These are phyloP conservation scores for Cebus imitator DNA, from an alignment of 2,113 vertebrate species.

Conservation along the genomic window DNA sequence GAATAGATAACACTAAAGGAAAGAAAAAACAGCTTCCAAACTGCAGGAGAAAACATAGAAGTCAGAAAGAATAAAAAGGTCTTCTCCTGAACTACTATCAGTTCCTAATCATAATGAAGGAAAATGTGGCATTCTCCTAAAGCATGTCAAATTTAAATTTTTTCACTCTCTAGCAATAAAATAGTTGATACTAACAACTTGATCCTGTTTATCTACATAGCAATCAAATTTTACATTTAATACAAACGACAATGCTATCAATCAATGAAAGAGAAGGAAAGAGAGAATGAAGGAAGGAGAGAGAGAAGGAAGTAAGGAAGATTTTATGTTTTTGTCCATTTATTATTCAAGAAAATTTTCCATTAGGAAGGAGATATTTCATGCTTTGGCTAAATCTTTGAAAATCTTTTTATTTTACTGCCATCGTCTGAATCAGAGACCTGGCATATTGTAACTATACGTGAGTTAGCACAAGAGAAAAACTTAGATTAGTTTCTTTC, in stretches of 20 bases:
- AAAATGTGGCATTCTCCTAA: background rate
- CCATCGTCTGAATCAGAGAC: conserved; percentile 56
- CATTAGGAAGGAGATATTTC: background rate
- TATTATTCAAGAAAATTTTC: background rate
- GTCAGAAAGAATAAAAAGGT: background rate
- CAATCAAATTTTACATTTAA: background rate
- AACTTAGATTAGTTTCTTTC: background rate
- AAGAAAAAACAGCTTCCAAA: background rate
- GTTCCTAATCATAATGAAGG: background rate
- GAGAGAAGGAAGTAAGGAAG: background rate
- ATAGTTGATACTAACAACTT: background rate
- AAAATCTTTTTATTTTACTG: conserved; percentile 45
- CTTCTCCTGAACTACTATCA: conserved; percentile 1
- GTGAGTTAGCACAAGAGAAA: background rate
- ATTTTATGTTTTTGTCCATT: background rate
- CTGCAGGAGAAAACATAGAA: background rate
- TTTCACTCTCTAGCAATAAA: background rate
- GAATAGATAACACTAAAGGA: background rate
- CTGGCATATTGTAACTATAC: background rate
- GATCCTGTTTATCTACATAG: background rate
- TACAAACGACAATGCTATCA: background rate
- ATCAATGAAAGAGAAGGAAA: background rate
- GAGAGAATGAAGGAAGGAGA: background rate
- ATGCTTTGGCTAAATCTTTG: background rate
- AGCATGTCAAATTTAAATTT: background rate